These are phyloP conservation scores for Pelochelys cantorii DNA, from an alignment of 2,797 vertebrate species.

Conservation along the genomic window DNA sequence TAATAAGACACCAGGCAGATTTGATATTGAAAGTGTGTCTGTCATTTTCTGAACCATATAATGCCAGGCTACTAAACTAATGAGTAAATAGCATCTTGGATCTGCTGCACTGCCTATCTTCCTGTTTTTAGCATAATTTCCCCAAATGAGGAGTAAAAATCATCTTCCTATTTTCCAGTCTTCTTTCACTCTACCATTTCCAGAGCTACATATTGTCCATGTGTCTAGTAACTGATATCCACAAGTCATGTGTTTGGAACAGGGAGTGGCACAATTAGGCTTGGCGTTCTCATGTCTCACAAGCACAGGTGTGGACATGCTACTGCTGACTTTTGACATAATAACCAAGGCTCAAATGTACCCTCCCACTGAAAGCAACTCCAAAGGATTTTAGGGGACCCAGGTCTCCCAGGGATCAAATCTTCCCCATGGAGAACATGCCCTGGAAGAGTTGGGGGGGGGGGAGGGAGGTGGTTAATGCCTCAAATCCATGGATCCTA, in stretches of 20 bases:
- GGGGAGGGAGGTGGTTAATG: not conserved
- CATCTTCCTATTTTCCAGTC: slow-evolving; percentile 8
- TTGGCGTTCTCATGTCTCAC: not conserved
- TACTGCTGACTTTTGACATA: not conserved
- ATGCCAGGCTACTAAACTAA: slow-evolving; percentile 55
- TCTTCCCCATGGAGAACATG: not conserved
- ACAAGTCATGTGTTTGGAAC: slow-evolving; percentile 11
- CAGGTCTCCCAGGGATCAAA: not conserved
- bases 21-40: slow-evolving; percentile 29
- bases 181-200: not conserved
- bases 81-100: slow-evolving; percentile 59
- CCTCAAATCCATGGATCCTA: not conserved
- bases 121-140: slow-evolving; percentile 39
- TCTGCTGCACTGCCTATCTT: not conserved
- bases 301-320: not conserved
- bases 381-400: fast-evolving
- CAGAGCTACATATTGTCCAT: not conserved
- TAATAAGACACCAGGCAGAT: slow-evolving; percentile 47
- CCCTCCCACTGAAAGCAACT: not conserved
- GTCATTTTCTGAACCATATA: not conserved
- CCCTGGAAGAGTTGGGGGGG: not conserved
- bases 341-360: slow-evolving; percentile 13
- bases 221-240: not conserved
- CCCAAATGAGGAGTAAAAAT: slow-evolving; percentile 38
- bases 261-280: not conserved